phyloP scores from a whole-genome alignment of 1,140 invertebrate species.

The Heterodera schachtii region DNA sequence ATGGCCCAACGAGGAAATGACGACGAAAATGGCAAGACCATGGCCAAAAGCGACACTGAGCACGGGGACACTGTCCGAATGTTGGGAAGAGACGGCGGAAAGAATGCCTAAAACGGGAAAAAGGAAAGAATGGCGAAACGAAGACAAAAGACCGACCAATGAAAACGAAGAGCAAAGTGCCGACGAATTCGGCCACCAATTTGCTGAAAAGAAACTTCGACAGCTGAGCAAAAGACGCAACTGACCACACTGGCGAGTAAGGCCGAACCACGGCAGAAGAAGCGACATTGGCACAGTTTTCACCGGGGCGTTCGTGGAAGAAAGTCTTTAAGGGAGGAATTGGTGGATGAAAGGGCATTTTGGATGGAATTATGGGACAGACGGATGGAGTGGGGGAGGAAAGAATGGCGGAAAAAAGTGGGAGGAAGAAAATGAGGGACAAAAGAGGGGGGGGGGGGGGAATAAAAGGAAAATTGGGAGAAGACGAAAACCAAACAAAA shows the following conservation, averaged over 20 bases:
- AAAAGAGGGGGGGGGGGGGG: background rate
- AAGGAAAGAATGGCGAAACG: background rate
- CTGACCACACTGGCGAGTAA: constrained; percentile 13
- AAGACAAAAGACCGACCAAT: constrained; percentile 24
- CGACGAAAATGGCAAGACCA: constrained; percentile 45
- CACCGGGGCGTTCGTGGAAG: background rate
- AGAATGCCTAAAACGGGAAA: constrained; percentile 26
- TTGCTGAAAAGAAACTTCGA: constrained; percentile 8
- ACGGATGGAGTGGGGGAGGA: too few relatives aligned
- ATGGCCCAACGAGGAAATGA: constrained; percentile 40
- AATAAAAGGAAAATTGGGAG: background rate
- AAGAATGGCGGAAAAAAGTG: background rate
- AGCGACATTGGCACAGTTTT: background rate
- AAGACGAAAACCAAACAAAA: background rate
- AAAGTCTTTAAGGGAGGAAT: constrained; percentile 8
- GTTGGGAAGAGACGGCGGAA: constrained; percentile 37
- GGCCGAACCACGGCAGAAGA: background rate
- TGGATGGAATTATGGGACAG: background rate
- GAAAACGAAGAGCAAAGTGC: constrained; percentile 36
- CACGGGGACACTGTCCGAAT: background rate
- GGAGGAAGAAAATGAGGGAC: background rate
- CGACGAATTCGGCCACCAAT: constrained; percentile 42
- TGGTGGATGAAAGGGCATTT: background rate
- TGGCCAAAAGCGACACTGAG: constrained; percentile 44
- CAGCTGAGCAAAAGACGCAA: background rate